Base-by-base conservation (phyloP, 2,888 invertebrate genomes). In the Mesochorus sp. region DNA sequence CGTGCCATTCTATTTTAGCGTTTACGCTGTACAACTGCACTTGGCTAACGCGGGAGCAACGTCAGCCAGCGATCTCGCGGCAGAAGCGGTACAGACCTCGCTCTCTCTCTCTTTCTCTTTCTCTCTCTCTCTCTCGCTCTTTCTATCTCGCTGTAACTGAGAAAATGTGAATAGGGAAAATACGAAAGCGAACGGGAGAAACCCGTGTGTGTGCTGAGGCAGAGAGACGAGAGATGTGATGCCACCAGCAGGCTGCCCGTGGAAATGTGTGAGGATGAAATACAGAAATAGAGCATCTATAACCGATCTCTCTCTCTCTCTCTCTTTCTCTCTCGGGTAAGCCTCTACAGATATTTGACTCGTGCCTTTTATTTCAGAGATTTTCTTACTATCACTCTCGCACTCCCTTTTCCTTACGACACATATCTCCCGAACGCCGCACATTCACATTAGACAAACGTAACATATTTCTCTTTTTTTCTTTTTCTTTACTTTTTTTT, bases 1-100 rank as follows among this genome's bases (percentile, higher is more conserved):
- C 82, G 82, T 81, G 83, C 83, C 81, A 85, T 86, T 85, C 88
- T 89, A 89, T 89, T 89, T 89, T 85, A 81, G 83, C 84, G 74
- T 86, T 82, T 81, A 83, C 82, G 81, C 66, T 82, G 82, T 84
- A 83, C 81, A 82, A 86, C 82, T 83, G 82, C 84, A 84, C 83
- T 85, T 84, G 80, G 78, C 77, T 81, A 80, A 78, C 67, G 68
- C 62, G 75, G 73, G 68, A 81, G 76, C 71, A 64, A 21, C 47
- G 31, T 17, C 44, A n/a, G 39, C 21, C 26, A 39, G 28, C 64
- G 64, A 26, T 53, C 17, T 66, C 44, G 51, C 3, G 42, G 24
- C 57, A 51, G 44, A 57, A 55, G 55, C 37, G 24, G 62, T 14
- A 28, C 42, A 34, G 64, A 31, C 55, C 14, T 12, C 1, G 4